Evolutionary conservation across 2,113 vertebrate genomes (phyloP).

Genomic region (Sitta europaea): DNA sequence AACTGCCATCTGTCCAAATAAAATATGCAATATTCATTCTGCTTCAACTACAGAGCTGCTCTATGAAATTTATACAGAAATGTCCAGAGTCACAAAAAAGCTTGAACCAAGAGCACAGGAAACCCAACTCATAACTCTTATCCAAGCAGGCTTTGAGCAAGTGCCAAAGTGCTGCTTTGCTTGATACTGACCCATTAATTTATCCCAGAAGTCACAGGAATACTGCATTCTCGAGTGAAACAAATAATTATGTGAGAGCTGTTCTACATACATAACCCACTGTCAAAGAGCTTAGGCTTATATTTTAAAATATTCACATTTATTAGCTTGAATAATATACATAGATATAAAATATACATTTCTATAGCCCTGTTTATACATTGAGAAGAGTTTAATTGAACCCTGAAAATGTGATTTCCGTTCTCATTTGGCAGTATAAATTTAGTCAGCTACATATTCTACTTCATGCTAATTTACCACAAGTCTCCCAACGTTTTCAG

Average conservation of each 20-base stretch:
- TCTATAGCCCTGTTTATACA: neutral
- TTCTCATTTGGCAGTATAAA: neutral
- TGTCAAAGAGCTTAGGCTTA: neutral
- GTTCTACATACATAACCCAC: neutral
- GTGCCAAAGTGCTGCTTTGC: neutral
- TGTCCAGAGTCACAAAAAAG: neutral
- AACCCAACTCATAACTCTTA: neutral
- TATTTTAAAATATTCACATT: neutral
- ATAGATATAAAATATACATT: neutral
- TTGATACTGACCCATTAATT: neutral
- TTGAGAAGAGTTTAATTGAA: conserved; percentile 4
- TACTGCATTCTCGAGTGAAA: neutral
- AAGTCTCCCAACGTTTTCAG: neutral
- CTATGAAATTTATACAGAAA: neutral
- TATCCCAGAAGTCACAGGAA: neutral
- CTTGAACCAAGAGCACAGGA: neutral
- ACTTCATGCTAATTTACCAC: neutral
- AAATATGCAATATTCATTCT: neutral
- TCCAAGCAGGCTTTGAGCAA: neutral
- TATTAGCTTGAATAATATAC: neutral
- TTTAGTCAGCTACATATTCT: neutral
- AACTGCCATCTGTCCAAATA: neutral
- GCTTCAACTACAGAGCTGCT: neutral
- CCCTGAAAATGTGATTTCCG: neutral
- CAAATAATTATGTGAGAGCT: neutral